Base-by-base conservation (phyloP, 30 jellyfish, hydroid and myxozoan species). In the Aurelia aurita complex sp. Pacific region DNA sequence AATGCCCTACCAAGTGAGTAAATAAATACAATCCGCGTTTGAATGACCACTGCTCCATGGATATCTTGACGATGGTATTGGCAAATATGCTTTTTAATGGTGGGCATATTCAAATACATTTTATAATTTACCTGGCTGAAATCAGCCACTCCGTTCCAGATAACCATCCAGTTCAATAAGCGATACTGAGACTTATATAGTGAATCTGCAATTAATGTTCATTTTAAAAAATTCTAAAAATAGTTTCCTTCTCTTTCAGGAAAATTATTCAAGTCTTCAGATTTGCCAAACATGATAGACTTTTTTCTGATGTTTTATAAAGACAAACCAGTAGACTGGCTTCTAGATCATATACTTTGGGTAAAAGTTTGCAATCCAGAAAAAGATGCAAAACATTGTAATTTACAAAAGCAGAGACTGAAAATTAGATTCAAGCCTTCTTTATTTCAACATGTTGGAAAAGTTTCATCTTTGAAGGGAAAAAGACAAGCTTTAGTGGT, bases 311-410 rank as follows among this genome's bases (percentile, higher is more conserved):
- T 89, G 87, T 94, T 93, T 75, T 87, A 93, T 63, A 93, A 80
- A 66, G 97, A 93, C 71, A 93, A 93, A 90, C 98, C 98, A 32
- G 94, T 82, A 16, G 98, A 93, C 61, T 93, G 98, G 98, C 89
- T 93, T 36, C 83, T 93, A 6, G 98, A 93, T 73, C 98, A 93
- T 65, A 85, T 93, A 7, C 63, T 93, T 19, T 88, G 92, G 97
- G 98, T 93, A 35, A 89, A 93, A 67, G 96, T 81, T 15, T 93
- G 98, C 74, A 83, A 93, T 64, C 98, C 98, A n/a, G 98, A 93
- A 71, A 84, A 82, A 57, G 97, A 93, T 66, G 75, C 42, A 16
- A 93, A 93, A 46, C 97, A 88, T 59, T 93, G 98, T 62, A 71
- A 78, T 60, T 10, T 52, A 36, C 96, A 93, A 32, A 93, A 93